These are phyloP conservation scores for Drosophila parvula DNA, from an alignment of 1,140 invertebrate species.

Conservation along the genomic window DNA sequence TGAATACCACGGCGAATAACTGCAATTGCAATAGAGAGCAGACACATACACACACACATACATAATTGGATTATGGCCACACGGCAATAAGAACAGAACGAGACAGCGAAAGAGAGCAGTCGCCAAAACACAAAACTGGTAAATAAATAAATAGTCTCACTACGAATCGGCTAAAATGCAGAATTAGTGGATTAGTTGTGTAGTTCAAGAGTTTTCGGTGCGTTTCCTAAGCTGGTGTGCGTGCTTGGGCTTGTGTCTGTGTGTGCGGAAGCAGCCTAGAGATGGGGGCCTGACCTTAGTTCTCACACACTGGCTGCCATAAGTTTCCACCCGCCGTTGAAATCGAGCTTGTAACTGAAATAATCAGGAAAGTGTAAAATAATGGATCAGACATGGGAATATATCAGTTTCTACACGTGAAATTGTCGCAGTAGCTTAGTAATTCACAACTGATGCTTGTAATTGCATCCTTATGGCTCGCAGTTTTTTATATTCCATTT, in stretches of 20 bases:
- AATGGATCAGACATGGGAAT: too few species aligned
- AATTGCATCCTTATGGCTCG: not conserved
- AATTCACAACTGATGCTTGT: not conserved
- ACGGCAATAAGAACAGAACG: slow-evolving; percentile 45
- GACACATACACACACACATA: slow-evolving; percentile 54
- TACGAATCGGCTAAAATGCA: slow-evolving; percentile 28
- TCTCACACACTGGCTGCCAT: slow-evolving; percentile 18
- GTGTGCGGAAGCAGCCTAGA: slow-evolving; percentile 42
- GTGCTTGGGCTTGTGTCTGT: slow-evolving; percentile 5
- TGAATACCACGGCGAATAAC: slow-evolving; percentile 51
- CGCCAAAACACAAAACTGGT: slow-evolving; percentile 55
- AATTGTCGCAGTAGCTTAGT: not conserved
- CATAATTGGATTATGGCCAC: slow-evolving; percentile 73
- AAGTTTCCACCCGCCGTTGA: slow-evolving; percentile 20
- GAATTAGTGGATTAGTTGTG: slow-evolving; percentile 27
- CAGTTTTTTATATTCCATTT: not conserved
- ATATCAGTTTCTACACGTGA: not conserved
- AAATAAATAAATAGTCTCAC: slow-evolving; percentile 63
- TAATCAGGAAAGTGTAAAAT: not conserved
- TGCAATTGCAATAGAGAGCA: slow-evolving; percentile 60
- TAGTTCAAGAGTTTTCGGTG: slow-evolving; percentile 52
- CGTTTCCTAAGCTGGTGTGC: slow-evolving; percentile 39
- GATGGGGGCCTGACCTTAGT: slow-evolving; percentile 51
- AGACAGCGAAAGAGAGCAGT: slow-evolving; percentile 13
- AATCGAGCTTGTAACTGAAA: slow-evolving; percentile 7